phyloP scores from a whole-genome alignment of 1,140 invertebrate species.

The Dendrolimus kikuchii region DNA sequence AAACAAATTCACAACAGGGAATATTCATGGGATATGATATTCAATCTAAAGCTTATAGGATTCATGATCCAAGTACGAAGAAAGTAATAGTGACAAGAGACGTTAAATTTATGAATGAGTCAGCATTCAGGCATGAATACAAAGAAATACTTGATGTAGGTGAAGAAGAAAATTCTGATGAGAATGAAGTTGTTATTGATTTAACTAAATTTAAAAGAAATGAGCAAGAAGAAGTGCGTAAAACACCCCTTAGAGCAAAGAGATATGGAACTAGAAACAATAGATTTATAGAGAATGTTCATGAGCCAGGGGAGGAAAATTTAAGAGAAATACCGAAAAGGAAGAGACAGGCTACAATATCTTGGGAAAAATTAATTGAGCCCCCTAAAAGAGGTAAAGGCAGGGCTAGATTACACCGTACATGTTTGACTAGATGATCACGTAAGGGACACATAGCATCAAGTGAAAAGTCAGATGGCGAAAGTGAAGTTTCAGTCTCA shows the following conservation, averaged over 20 bases:
- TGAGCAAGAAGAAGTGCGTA: constrained; percentile 1
- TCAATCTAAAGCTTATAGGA: constrained; percentile 14
- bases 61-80: constrained; percentile 13
- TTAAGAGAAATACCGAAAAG: not conserved
- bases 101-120: constrained; percentile 20
- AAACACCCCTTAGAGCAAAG: too few species aligned
- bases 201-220: not conserved
- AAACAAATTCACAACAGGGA: constrained; percentile 15
- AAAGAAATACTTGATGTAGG: constrained; percentile 13
- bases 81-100: constrained; percentile 12
- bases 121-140: constrained; percentile 15
- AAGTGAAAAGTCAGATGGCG: constrained; percentile 1
- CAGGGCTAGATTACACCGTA: constrained; percentile 13
- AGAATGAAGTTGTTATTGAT: constrained; percentile 1
- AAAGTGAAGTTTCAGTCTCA: constrained; percentile 1
- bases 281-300: not conserved
- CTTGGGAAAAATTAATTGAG: constrained; percentile 9
- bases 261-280: not conserved
- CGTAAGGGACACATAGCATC: constrained; percentile 11
- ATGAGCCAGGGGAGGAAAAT: not conserved
- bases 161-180: constrained; percentile 6
- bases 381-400: constrained; percentile 12
- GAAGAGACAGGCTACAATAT: constrained; percentile 3
- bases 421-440: constrained; percentile 10
- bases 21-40: constrained; percentile 8